phyloP scores from a whole-genome alignment of 2,888 invertebrate species.

The Meandrusa payeni region DNA sequence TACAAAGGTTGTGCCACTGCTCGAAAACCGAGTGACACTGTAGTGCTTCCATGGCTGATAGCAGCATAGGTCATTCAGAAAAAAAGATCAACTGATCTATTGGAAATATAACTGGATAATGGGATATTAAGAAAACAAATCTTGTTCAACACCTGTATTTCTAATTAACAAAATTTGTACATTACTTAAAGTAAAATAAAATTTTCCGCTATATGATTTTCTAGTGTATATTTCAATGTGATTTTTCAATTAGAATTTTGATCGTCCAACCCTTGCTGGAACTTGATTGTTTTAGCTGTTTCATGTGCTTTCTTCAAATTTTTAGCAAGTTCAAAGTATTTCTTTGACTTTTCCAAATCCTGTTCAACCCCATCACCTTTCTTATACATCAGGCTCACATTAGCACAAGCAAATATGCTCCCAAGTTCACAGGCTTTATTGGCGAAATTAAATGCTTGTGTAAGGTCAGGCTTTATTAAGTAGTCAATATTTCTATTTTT shows the following conservation, averaged over 20 bases:
- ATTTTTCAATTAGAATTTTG: no score
- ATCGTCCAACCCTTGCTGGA: slow-evolving; percentile 77
- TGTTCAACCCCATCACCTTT: slow-evolving; percentile 91
- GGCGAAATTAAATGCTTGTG: slow-evolving; percentile 89
- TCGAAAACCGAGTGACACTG: no score
- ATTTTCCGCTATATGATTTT: no score
- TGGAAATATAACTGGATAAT: no score
- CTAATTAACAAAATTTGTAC: no score
- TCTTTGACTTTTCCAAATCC: slow-evolving; percentile 85
- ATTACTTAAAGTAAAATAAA: no score
- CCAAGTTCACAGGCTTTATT: slow-evolving; percentile 90
- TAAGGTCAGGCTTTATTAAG: slow-evolving; percentile 84
- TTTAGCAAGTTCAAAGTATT: slow-evolving; percentile 86
- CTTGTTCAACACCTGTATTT: not conserved
- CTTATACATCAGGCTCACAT: slow-evolving; percentile 92
- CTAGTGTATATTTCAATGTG: no score
- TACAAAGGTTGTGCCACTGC: no score
- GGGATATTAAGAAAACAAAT: not conserved
- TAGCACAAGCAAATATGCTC: slow-evolving; percentile 93
- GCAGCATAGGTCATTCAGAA: no score
- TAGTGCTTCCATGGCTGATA: no score
- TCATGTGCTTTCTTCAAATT: slow-evolving; percentile 85
- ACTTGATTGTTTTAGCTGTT: slow-evolving; percentile 76
- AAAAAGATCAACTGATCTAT: no score
- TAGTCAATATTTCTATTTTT: slow-evolving; percentile 72